Conservation (phyloP, 2,888 invertebrate species). For the Dolichopus griseipennis region DNA sequence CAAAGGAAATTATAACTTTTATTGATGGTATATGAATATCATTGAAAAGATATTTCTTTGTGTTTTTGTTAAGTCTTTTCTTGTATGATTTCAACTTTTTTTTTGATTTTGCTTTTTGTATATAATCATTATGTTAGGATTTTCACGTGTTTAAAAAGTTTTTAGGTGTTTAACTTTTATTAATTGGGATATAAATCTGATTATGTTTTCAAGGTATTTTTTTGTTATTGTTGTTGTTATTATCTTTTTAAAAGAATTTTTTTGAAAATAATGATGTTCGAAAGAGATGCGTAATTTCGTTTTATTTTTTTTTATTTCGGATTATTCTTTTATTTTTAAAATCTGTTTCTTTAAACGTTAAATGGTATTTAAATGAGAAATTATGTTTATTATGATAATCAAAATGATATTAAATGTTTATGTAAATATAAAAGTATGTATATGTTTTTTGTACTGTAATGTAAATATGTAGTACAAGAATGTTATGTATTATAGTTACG, state of each 20-base stretch:
- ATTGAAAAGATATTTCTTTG: no score
- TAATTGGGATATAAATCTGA: constrained; percentile 6
- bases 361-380: constrained; percentile 8
- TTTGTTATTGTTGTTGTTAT: background rate
- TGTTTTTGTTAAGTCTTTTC: no score
- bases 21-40: no score
- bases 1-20: no score
- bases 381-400: constrained; percentile 9
- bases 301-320: background rate
- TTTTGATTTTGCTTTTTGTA: no score
- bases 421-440: background rate
- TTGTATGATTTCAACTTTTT: no score
- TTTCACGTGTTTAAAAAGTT: constrained; percentile 4
- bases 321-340: background rate
- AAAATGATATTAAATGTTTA: background rate
- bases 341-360: background rate
- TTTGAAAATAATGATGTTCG: background rate
- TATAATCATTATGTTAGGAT: background rate
- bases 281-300: background rate
- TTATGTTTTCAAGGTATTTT: background rate
- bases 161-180: constrained; percentile 3
- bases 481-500: no score
- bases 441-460: no score
- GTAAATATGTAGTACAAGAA: no score
- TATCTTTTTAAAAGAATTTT: background rate